Base-by-base conservation (phyloP, 2,113 vertebrate genomes). In the Muntiacus reevesi region DNA sequence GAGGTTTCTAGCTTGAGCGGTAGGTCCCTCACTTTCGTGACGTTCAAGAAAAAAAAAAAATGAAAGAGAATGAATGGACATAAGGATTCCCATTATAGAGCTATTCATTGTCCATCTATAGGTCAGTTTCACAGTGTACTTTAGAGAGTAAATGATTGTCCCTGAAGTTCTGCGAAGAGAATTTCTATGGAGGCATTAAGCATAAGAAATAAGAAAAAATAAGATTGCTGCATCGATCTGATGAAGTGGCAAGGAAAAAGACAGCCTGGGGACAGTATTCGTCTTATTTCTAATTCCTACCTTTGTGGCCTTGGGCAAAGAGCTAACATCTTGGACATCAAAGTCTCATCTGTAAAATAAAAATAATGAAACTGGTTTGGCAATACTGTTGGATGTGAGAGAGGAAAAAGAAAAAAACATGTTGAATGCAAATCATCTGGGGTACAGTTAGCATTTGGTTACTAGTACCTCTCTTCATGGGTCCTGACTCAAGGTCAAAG, bases 201-300 rank as follows among this genome's bases (percentile, higher is more conserved):
- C 1, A 50, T 40, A 62, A 59, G 28, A 36, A 82, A 74, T 52
- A 27, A 84, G 14, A 83, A 45, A 87, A 16, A 13, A 3, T 76
- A n/a, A 30, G 36, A 33, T 6, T 17, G 2, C 19, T 62, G 0
- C 8, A 8, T 2, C 6, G 7, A 4, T n/a, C 7, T 13, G 64
- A 59, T 33, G 19, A 6, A 21, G 5, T 60, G 21, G 4, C 11
- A 25, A 40, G 33, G 5, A 84, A 19, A 7, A 12, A 60, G 14
- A 91, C 36, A 57, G 16, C 36, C 2, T 52, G 13, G 14, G 21
- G 1, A 27, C 1, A 27, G 23, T 27, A 67, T 16, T 13, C 2
- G 8, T 16, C 5, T 90, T 52, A 50, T 50, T 87, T 76, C 27
- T 28, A 28, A 11, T 54, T 17, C 21, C 30, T 12, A 40, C 21